Percentiles rank a stretch among this genome's conserved stretches.
These are phyloP conservation scores for Germaria angustata DNA, from an alignment of 2,888 invertebrate species.

Conservation along the genomic window DNA sequence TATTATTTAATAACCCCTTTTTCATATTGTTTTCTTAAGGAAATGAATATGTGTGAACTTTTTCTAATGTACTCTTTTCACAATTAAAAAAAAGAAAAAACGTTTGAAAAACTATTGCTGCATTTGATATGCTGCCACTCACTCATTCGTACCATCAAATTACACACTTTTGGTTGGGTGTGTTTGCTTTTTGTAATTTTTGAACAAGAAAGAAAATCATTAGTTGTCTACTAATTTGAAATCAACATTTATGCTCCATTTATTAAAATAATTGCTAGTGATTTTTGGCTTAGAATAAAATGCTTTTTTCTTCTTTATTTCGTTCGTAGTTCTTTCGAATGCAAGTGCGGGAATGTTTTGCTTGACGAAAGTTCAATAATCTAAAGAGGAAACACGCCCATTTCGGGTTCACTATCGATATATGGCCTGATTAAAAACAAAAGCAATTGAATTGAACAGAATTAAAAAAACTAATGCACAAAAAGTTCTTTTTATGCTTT, in stretches of 20 bases:
- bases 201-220: slow-evolving; percentile 14
- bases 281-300: slow-evolving; percentile 12
- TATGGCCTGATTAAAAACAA: slow-evolving; percentile 20
- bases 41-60: no score
- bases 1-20: background rate
- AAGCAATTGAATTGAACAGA: background rate
- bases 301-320: background rate
- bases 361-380: slow-evolving; percentile 13
- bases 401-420: slow-evolving; percentile 11
- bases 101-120: background rate
- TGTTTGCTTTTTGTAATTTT: background rate
- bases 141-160: background rate
- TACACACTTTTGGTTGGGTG: slow-evolving; percentile 7
- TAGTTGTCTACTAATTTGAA: slow-evolving; percentile 60
- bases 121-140: background rate
- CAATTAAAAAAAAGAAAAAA: background rate
- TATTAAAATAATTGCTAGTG: slow-evolving; percentile 44
- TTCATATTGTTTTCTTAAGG: background rate
- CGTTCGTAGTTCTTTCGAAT: background rate
- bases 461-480: background rate
- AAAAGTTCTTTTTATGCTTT: background rate
- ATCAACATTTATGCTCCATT: slow-evolving; percentile 61
- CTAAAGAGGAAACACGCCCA: slow-evolving; percentile 16
- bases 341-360: background rate
- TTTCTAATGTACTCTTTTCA: no score